phyloP scores from a whole-genome alignment of 1,140 invertebrate genomes.

The Plectrocnemia conspersa region DNA sequence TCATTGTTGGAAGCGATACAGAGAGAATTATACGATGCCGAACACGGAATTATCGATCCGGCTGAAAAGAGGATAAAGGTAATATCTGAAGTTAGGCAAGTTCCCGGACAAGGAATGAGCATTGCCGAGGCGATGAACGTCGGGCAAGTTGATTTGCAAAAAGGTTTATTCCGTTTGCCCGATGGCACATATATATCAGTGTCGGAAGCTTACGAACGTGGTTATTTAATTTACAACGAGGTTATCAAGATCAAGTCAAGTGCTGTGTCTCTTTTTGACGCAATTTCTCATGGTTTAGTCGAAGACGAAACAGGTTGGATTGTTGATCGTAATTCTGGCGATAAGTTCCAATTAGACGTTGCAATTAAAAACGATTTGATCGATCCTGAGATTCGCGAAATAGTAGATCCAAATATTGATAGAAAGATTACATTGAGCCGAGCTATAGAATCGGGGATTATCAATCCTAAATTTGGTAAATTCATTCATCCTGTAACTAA shows the following conservation, averaged over 20 bases:
- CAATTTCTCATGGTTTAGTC: conserved; percentile 74
- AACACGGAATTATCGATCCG: conserved; percentile 62
- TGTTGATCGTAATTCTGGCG: conserved; percentile 76
- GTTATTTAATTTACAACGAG: conserved; percentile 67
- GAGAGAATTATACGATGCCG: conserved; percentile 79
- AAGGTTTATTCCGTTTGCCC: conserved; percentile 63
- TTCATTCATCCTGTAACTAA: conserved; percentile 70
- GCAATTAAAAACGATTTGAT: conserved; percentile 73
- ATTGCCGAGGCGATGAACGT: conserved; percentile 74
- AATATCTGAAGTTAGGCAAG: conserved; percentile 55
- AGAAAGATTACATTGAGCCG: conserved; percentile 75
- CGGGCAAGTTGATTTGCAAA: conserved; percentile 72
- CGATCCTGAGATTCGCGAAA: conserved; percentile 69
- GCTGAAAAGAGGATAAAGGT: conserved; percentile 76
- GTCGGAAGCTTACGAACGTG: conserved; percentile 72
- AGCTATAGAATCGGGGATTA: conserved; percentile 70
- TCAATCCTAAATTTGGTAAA: conserved; percentile 73
- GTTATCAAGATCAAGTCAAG: conserved; percentile 69
- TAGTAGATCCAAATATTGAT: conserved; percentile 74
- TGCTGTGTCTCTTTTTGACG: conserved; percentile 73
- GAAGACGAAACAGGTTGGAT: conserved; percentile 70
- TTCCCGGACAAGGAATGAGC: conserved; percentile 50
- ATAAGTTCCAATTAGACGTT: conserved; percentile 73
- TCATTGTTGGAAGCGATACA: conserved; percentile 86
- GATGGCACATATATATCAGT: conserved; percentile 67